Evolutionary conservation across 2,797 vertebrate species (phyloP), one percentile per base, ranked within the genome.

Genomic region (Morus bassanus): DNA sequence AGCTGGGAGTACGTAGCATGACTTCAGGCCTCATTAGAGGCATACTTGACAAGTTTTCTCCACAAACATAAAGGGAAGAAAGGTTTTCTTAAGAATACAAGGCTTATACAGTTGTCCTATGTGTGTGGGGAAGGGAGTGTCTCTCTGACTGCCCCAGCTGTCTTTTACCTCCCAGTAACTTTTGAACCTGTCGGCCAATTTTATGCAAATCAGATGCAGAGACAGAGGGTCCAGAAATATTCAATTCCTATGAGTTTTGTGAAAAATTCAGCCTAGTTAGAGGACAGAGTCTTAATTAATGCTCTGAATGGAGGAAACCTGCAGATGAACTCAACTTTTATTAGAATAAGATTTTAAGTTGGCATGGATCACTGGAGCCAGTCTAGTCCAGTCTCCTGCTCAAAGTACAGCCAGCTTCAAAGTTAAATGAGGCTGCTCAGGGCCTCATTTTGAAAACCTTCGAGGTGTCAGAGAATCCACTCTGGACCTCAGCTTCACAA

Each of bases 31-130:
- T 77, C 91, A 74, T 94, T 95, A 92, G 67, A 85, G 54, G 78
- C 75, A 83, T 95, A 87, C 81, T 93, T 94, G 90, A 96, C 90
- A 89, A 82, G 88, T 95, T 94, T 95, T 85, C 64, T 80, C 68
- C 51, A 27, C 70, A 91, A 94, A 91, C 37, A 73, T 67, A 74
- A 88, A 86, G 48, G 51, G 54, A 82, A 82, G 51, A 87, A 89
- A 89, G 63, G 37, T 78, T 96, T 89, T 63, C 60, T 86, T 95
- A 88, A 74, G 56, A 77, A 85, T 95, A 79, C 75, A 85, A 92
- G 48, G 81, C 51, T 88, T 57, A 63, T 46, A 64, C 64, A 89
- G 68, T 87, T 95, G 59, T 85, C 41, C n/a, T 77, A 0, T 46
- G 39, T 57, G 27, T 83, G 41, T 24, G 46, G 24, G 39, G 69